Evolutionary conservation across 2,797 vertebrate genomes (phyloP).

Genomic region (Labroides dimidiatus): DNA sequence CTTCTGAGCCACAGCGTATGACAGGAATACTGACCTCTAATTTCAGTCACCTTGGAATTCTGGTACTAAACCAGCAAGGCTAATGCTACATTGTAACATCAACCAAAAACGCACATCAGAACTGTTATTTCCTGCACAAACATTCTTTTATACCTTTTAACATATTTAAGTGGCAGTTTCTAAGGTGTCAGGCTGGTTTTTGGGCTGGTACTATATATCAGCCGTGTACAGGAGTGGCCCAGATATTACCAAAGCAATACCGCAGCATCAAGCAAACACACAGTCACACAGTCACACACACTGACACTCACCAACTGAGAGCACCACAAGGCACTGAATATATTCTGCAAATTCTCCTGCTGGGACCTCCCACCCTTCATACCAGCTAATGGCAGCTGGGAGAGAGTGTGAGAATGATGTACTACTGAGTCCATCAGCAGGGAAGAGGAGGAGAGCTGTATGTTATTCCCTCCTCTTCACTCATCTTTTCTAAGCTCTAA

Average conservation of each 20-base stretch:
- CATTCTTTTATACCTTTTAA: too few relatives aligned
- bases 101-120: background rate
- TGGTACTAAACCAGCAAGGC: too few relatives aligned
- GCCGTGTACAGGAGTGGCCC: background rate
- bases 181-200: background rate
- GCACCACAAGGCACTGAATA: background rate
- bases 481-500: constrained; percentile 19
- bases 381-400: constrained; percentile 31
- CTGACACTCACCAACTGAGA: constrained; percentile 1
- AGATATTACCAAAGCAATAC: background rate
- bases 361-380: constrained; percentile 35
- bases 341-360: constrained; percentile 21
- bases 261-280: background rate
- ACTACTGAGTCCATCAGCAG: constrained; percentile 35
- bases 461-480: constrained; percentile 23
- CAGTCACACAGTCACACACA: background rate
- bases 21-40: too few relatives aligned
- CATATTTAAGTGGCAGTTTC: background rate
- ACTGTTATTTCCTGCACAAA: background rate
- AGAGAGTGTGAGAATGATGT: constrained; percentile 34
- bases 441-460: constrained; percentile 3
- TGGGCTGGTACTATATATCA: background rate
- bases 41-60: too few relatives aligned
- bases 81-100: too few relatives aligned
- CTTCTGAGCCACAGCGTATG: too few relatives aligned